These are phyloP conservation scores for Monoplex corrugatus DNA, from an alignment of 2,888 invertebrate genomes.

Conservation along the genomic window DNA sequence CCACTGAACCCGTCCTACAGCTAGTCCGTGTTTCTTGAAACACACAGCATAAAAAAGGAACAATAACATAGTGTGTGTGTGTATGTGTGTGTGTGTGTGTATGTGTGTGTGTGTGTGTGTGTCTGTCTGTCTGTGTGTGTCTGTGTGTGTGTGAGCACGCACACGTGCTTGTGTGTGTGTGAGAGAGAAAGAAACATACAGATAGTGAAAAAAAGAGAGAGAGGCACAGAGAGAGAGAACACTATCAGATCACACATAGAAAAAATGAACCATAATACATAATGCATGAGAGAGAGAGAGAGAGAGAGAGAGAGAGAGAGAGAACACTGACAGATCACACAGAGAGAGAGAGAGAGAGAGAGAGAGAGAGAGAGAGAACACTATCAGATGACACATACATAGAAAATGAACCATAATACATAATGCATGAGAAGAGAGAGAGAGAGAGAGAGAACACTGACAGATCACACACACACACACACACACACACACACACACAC, in stretches of 20 bases:
- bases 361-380: not conserved
- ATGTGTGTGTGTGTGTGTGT: too few species aligned
- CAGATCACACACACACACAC: not conserved
- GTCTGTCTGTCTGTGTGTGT: too few species aligned
- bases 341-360: too few species aligned
- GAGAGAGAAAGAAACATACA: not conserved
- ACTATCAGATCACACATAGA: not conserved
- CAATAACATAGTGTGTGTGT: too few species aligned
- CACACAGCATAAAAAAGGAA: too few species aligned
- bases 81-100: too few species aligned
- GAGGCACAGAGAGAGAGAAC: too few species aligned
- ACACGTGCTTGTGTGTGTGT: too few species aligned
- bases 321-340: too few species aligned
- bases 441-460: not conserved
- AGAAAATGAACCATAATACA: not conserved
- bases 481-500: not conserved
- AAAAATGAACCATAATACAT: not conserved
- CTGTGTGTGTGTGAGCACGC: too few species aligned
- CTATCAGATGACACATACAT: not conserved
- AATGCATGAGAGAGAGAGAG: not conserved
- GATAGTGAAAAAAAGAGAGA: not conserved
- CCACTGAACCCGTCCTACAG: too few species aligned
- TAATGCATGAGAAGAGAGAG: not conserved
- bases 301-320: not conserved
- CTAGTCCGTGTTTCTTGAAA: too few species aligned